Evolutionary conservation across 1,140 invertebrate species (phyloP).

Genomic region (Octopus sinensis): DNA sequence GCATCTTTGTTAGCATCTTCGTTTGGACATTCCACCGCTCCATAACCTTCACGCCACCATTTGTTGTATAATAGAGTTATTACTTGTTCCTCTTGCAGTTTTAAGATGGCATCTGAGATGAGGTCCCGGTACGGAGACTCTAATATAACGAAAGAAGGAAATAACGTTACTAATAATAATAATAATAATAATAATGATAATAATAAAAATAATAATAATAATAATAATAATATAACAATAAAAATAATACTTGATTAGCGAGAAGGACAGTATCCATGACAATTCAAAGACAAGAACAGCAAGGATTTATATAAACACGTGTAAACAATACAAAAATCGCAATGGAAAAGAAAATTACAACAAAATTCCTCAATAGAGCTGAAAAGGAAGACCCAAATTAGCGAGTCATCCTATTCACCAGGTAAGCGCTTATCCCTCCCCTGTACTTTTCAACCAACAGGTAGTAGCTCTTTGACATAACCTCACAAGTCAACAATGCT

Average conservation of each 20-base stretch:
- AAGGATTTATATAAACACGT: too few relatives aligned
- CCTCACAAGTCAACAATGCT: too few relatives aligned
- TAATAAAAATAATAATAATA: not conserved
- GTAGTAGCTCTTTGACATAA: too few relatives aligned
- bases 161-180: not conserved
- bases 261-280: not conserved
- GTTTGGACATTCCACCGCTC: constrained; percentile 75
- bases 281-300: not conserved
- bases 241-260: too few relatives aligned
- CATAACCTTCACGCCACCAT: constrained; percentile 91
- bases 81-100: constrained; percentile 86
- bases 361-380: too few relatives aligned
- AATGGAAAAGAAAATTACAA: too few relatives aligned
- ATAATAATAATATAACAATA: too few relatives aligned
- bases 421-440: too few relatives aligned
- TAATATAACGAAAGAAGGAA: constrained; percentile 20
- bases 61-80: constrained; percentile 90
- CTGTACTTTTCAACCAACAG: too few relatives aligned
- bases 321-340: too few relatives aligned
- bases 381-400: too few relatives aligned
- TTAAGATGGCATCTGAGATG: constrained; percentile 74
- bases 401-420: too few relatives aligned
- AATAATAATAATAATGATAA: not conserved
- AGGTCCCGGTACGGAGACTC: constrained; percentile 48
- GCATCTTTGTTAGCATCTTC: constrained; percentile 82